These are phyloP conservation scores for Bugula neritina DNA, from an alignment of 2,888 invertebrate species.

Conservation along the genomic window DNA sequence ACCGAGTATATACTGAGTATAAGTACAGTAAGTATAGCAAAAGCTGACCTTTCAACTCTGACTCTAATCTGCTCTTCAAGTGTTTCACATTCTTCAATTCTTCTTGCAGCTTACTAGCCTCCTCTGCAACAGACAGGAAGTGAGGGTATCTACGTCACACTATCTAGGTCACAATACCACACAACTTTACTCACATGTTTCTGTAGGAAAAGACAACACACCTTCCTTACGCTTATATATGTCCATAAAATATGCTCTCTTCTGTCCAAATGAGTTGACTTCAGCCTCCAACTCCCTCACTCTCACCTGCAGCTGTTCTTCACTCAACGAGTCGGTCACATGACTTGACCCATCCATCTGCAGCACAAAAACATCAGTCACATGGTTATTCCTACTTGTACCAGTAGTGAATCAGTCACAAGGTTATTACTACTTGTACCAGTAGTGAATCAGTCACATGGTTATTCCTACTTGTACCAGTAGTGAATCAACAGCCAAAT, in stretches of 20 bases:
- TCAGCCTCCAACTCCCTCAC: neutral
- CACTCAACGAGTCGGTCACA: neutral
- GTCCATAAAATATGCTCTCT: constrained; percentile 87
- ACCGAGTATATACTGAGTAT: no score
- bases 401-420: no score
- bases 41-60: neutral
- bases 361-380: no score
- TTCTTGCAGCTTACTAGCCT: neutral
- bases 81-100: constrained; percentile 7
- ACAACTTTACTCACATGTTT: no score
- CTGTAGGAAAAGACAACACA: no score
- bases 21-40: no score
- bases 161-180: no score
- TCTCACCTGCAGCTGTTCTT: neutral
- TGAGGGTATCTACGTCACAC: neutral
- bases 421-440: no score
- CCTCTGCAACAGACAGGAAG: neutral
- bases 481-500: no score
- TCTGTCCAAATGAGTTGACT: constrained; percentile 79
- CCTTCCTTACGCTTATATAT: constrained; percentile 89
- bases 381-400: no score
- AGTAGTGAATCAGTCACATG: no score
- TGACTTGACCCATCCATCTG: neutral
- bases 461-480: no score
- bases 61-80: neutral